Base-by-base conservation (phyloP, 2,888 invertebrate genomes). In the Leptothorax acervorum region DNA sequence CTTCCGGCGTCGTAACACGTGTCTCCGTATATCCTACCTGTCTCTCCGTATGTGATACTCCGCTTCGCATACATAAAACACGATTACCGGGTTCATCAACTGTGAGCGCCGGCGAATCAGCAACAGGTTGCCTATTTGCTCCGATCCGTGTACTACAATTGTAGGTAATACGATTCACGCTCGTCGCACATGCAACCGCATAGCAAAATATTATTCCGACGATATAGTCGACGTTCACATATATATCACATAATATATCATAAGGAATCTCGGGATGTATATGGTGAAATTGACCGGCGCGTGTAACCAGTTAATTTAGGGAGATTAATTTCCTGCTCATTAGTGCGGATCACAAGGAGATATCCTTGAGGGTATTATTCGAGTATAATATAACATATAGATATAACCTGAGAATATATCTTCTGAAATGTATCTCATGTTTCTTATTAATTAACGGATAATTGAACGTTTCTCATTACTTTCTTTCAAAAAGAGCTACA, bases 101-200 rank as follows among this genome's bases (percentile, higher is more conserved):
- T 48, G 35, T 35, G 57, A 79, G 45, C 9, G 18, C 9, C 42
- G n/a, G n/a, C 12, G 48, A 48, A 71, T 57, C 79, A 79, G 71
- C 71, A 79, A 79, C 71, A 79, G 71, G 60, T 79, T 71, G 79
- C 71, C 48, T 71, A 60, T 71, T 70, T 68, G n/a, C 45, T 3
- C 2, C 23, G 31, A 28, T 71, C 23, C 57, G 28, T 15, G 23
- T 48, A 35, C 18, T 28, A 11, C 48, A 57, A 78, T 66, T 45
- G 28, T 66, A n/a, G 45, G 6, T 35, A 53, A 39, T 42, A 11
- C 2, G 2, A 3, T 35, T 53, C 51, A 3, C 15, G 23, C 28
- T 45, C 3, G 18, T 31, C 28, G 23, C 18, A 39, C 3, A 9
- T 9, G 8, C 23, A 0, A 23, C 1, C 18, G 18, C 23, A 15